Percentiles rank a stretch among this genome's conserved stretches.
Conservation (phyloP, 2,888 invertebrate species). For the Ligdia adustata region DNA sequence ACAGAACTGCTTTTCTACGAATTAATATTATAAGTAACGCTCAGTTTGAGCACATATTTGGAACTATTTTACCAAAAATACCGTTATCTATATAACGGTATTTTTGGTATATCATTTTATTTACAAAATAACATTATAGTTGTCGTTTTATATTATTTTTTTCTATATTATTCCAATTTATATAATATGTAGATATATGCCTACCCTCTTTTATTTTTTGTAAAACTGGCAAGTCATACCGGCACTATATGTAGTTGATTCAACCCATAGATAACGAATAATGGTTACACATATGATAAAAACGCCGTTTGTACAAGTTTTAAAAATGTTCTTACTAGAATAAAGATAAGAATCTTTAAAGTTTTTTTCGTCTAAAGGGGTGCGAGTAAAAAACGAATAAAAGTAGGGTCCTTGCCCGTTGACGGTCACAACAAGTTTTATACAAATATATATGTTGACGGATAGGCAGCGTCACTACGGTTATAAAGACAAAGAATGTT, state of each 20-base stretch:
- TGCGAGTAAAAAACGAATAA: conserved; percentile 59
- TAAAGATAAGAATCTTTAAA: conserved; percentile 58
- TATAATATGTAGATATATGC: too few species aligned
- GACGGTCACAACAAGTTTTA: conserved; percentile 71
- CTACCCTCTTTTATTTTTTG: too few species aligned
- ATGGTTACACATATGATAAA: conserved; percentile 54
- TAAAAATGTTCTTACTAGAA: conserved; percentile 59
- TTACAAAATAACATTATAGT: too few species aligned
- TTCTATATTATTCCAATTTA: too few species aligned
- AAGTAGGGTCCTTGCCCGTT: conserved; percentile 64
- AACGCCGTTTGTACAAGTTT: conserved; percentile 62
- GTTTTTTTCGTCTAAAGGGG: conserved; percentile 63
- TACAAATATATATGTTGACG: conserved; percentile 72
- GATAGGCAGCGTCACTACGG: conserved; percentile 57
- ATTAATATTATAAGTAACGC: too few species aligned
- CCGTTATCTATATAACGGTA: too few species aligned
- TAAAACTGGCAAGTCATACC: conserved; percentile 27
- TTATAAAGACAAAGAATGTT: conserved; percentile 49
- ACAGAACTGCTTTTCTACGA: too few species aligned
- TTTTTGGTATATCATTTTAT: too few species aligned
- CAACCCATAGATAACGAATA: conserved; percentile 37
- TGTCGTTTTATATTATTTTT: too few species aligned
- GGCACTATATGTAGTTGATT: conserved; percentile 42
- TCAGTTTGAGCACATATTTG: too few species aligned
- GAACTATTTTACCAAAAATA: too few species aligned